A percentile compares a stretch with the other conserved stretches of the same genome.
phyloP scores from a whole-genome alignment of 2,888 invertebrate species.

The Dusona sp. region DNA sequence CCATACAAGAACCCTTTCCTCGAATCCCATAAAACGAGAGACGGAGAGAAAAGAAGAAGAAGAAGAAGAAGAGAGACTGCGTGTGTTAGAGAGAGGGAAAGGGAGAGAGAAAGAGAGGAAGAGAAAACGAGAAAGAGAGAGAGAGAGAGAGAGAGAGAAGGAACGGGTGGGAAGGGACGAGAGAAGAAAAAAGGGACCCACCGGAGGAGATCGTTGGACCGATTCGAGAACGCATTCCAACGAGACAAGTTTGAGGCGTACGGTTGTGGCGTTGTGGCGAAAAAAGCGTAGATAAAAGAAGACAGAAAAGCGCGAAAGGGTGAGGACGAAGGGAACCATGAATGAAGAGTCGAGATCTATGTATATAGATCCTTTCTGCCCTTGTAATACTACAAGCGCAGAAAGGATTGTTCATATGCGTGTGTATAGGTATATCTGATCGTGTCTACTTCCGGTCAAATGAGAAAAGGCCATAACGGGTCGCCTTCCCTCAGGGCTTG shows the following conservation, averaged over 20 bases:
- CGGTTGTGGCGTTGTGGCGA: slow-evolving; percentile 66
- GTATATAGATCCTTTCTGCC: too few species aligned
- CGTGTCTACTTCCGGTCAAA: slow-evolving; percentile 55
- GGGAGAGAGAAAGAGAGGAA: slow-evolving; percentile 7
- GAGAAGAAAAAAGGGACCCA: slow-evolving; percentile 11
- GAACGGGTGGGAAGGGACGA: slow-evolving; percentile 18
- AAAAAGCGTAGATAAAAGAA: slow-evolving; percentile 72
- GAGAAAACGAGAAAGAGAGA: slow-evolving; percentile 9
- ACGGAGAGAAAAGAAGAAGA: not conserved
- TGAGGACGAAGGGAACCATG: slow-evolving; percentile 51
- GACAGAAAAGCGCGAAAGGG: slow-evolving; percentile 56
- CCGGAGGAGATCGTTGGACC: slow-evolving; percentile 39
- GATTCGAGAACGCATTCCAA: slow-evolving; percentile 55
- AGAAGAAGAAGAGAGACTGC: not conserved
- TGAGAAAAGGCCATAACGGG: slow-evolving; percentile 48
- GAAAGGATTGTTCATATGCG: slow-evolving; percentile 32
- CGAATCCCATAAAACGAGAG: slow-evolving; percentile 21
- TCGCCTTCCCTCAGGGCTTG: slow-evolving; percentile 21
- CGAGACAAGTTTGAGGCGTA: slow-evolving; percentile 48
- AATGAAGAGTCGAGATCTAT: slow-evolving; percentile 51
- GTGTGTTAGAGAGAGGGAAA: not conserved
- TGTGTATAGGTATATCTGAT: slow-evolving; percentile 1
- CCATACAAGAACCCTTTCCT: slow-evolving; percentile 58
- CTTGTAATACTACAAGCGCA: slow-evolving; percentile 14
- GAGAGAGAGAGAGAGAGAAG: not conserved